Base-by-base conservation (phyloP, 2,888 invertebrate species). In the Caenorhabditis parvicauda region DNA sequence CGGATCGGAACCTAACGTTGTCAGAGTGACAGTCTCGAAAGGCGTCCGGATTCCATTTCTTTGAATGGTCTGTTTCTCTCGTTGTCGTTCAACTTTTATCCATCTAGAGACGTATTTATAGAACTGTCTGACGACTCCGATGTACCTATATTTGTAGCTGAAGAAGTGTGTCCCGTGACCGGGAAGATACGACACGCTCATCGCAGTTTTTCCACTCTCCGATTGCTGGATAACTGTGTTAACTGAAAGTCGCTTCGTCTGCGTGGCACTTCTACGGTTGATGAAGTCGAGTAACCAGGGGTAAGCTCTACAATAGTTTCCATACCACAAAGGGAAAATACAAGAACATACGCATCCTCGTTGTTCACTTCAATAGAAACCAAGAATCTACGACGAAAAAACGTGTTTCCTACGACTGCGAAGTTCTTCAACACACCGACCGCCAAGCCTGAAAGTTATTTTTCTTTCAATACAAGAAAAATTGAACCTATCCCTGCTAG, bases 261-360 rank as follows among this genome's bases (percentile, higher is more conserved):
- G 73, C 3, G 59, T 54, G 6, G 64, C 59, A 50, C 75, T 75
- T 45, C 67, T 53, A 48, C 66, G 64, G 55, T 79, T 79, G 57
- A 79, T 76, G 53, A 72, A 78, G 49, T 78, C 75, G 29, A 79
- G 58, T 7, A 79, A 64, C 76, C 79, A 79, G 6, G 75, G 72
- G 48, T 79, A 79, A 1, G 75, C 64, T 1, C 79, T 79, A 43
- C 47, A 73, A 51, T 2, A 25, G 29, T 6, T 7, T 35, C 22
- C 14, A 14, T 22, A 22, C 6, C 19, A 24, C n/a, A n/a, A n/a
- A n/a, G n/a, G n/a, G n/a, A n/a, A 49, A 43, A 25, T 2, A 12
- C 1, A 29, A 2, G 19, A 42, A 63, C 77, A 59, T 49, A 77
- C 77, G 71, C 63, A 43, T 78, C 77, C 50, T 73, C 67, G 29